Evolutionary conservation across 2,113 vertebrate species (phyloP).

Genomic region (Pelvicachromis taeniatus): DNA sequence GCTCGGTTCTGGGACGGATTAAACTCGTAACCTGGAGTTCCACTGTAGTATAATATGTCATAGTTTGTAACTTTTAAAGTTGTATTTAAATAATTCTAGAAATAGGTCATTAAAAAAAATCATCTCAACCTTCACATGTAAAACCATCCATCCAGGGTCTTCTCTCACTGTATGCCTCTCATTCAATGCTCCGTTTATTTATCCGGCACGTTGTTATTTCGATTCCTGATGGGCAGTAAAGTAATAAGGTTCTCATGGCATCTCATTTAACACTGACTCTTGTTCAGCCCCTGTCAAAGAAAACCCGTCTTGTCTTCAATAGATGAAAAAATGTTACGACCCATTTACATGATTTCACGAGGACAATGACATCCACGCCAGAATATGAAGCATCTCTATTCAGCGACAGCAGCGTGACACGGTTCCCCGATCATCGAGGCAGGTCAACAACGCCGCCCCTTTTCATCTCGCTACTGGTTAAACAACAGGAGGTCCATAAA

Average conservation of each 20-base stretch:
- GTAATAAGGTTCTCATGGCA: background rate
- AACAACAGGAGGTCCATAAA: conserved; percentile 42
- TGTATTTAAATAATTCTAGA: too few relatives aligned
- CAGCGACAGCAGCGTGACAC: background rate
- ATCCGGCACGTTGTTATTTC: background rate
- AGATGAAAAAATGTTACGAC: background rate
- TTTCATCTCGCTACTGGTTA: background rate
- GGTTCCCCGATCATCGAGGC: background rate
- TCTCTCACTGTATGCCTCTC: background rate
- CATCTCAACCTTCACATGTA: background rate
- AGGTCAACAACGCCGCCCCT: background rate
- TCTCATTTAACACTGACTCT: background rate
- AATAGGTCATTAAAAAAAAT: too few relatives aligned
- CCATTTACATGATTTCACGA: background rate
- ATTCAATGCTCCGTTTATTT: background rate
- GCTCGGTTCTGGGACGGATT: too few relatives aligned
- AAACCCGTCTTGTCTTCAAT: background rate
- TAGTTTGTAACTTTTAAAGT: background rate
- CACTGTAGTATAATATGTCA: background rate
- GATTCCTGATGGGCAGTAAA: background rate
- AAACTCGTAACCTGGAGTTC: too few relatives aligned
- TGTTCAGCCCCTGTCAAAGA: background rate
- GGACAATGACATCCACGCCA: background rate
- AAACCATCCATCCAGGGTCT: background rate
- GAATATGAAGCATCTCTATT: background rate